These are phyloP conservation scores for Acrocera orbiculus DNA, from an alignment of 2,888 invertebrate species.

Conservation along the genomic window DNA sequence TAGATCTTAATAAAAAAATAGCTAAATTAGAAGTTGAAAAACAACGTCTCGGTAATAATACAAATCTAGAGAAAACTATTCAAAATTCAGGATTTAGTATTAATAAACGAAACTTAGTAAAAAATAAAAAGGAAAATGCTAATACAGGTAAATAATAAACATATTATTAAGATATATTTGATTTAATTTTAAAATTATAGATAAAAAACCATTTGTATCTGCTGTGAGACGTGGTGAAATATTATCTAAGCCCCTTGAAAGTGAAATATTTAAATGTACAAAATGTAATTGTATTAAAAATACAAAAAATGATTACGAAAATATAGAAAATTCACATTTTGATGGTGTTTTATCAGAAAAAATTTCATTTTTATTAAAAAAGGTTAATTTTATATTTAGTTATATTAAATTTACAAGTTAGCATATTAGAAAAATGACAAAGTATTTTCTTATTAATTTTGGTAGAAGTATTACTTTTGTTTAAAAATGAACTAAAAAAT, in stretches of 20 bases:
- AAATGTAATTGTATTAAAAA: conserved; percentile 23
- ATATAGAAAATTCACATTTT: too few species aligned
- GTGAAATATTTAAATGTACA: conserved; percentile 18
- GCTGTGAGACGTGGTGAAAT: conserved; percentile 25
- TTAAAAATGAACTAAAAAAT: too few species aligned
- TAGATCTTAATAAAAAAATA: conserved; percentile 35
- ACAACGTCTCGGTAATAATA: conserved; percentile 29
- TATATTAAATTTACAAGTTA: too few species aligned
- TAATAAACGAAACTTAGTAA: too few species aligned
- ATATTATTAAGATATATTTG: not conserved
- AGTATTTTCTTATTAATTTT: too few species aligned
- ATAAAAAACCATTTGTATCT: conserved; percentile 26
- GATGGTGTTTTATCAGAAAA: too few species aligned
- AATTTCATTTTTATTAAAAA: too few species aligned
- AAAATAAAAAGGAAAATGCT: conserved; percentile 15
- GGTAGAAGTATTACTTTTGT: too few species aligned
- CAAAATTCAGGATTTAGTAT: too few species aligned
- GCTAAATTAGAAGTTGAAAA: conserved; percentile 37
- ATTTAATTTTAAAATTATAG: conserved; percentile 12
- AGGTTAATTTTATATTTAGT: too few species aligned
- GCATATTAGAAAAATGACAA: too few species aligned
- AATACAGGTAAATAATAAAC: conserved; percentile 13
- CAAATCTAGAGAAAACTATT: too few species aligned
- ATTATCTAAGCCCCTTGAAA: conserved; percentile 15
- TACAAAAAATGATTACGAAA: conserved; percentile 18